Percentiles rank a stretch among this genome's conserved stretches.
phyloP scores from a whole-genome alignment of 2,113 vertebrate species.

The Dipodomys merriami region DNA sequence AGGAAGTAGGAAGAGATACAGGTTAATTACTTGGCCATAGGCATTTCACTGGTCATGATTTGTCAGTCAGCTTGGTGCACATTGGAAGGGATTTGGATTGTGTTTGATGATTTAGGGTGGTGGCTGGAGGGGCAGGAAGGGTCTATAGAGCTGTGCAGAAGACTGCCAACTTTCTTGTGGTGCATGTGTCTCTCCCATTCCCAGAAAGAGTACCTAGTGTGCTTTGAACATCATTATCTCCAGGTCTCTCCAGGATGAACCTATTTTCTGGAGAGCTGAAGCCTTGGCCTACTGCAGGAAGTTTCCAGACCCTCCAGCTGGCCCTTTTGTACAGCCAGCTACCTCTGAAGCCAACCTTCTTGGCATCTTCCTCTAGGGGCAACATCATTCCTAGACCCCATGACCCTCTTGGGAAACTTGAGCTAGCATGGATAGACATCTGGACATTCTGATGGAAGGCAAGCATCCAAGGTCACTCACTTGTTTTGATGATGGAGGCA shows the following conservation, averaged over 20 bases:
- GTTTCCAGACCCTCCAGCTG: background rate
- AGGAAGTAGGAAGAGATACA: background rate
- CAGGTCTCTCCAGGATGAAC: no score
- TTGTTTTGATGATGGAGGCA: background rate
- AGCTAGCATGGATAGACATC: background rate
- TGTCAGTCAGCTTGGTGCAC: background rate
- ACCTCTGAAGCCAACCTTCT: background rate
- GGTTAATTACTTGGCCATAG: background rate
- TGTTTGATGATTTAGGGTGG: background rate
- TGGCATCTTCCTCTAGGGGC: background rate
- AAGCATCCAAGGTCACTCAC: rapidly evolving
- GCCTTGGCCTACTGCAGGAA: background rate
- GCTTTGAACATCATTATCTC: background rate
- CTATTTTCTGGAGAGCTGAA: background rate
- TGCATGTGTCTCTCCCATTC: background rate
- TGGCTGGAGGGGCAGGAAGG: background rate
- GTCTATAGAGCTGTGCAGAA: background rate
- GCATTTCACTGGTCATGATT: background rate
- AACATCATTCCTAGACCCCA: rapidly evolving
- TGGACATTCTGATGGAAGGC: background rate
- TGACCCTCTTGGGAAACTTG: background rate
- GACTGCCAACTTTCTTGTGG: background rate
- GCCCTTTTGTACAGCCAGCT: background rate
- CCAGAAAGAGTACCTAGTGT: background rate
- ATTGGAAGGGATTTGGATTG: background rate